Percentiles rank a stretch among this genome's conserved stretches.
Conservation (phyloP, 2,113 vertebrate species). For the Formicarius rufipectus region DNA sequence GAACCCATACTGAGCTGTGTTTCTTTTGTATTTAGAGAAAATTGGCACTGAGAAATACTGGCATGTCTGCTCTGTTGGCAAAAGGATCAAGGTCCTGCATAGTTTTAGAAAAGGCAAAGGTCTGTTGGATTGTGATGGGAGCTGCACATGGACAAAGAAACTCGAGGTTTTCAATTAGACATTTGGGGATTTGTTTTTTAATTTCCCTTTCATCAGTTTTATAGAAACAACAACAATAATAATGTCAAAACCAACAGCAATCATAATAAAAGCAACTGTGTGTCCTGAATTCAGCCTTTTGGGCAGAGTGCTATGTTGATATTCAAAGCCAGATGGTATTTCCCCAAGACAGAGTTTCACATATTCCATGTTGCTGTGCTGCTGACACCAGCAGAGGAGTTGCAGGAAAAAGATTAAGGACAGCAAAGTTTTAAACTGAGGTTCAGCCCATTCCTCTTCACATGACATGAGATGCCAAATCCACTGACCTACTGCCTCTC, state of each 20-base stretch:
- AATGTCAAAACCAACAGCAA: background rate
- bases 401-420: background rate
- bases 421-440: background rate
- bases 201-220: background rate
- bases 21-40: background rate
- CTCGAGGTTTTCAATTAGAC: background rate
- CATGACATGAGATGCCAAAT: accelerated
- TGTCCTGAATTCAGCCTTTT: background rate
- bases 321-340: background rate
- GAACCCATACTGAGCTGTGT: background rate
- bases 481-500: background rate
- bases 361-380: accelerated
- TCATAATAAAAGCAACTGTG: background rate
- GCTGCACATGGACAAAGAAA: background rate
- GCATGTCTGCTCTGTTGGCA: background rate
- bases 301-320: background rate
- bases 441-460: background rate
- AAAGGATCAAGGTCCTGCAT: background rate
- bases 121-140: background rate
- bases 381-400: background rate
- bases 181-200: background rate
- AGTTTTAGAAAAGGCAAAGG: background rate
- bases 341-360: background rate
- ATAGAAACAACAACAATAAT: background rate
- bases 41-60: background rate